Percentiles rank a stretch among this genome's conserved stretches.
These are phyloP conservation scores for Leptinotarsa rubiginosa DNA, from an alignment of 2,888 invertebrate genomes.

Conservation along the genomic window DNA sequence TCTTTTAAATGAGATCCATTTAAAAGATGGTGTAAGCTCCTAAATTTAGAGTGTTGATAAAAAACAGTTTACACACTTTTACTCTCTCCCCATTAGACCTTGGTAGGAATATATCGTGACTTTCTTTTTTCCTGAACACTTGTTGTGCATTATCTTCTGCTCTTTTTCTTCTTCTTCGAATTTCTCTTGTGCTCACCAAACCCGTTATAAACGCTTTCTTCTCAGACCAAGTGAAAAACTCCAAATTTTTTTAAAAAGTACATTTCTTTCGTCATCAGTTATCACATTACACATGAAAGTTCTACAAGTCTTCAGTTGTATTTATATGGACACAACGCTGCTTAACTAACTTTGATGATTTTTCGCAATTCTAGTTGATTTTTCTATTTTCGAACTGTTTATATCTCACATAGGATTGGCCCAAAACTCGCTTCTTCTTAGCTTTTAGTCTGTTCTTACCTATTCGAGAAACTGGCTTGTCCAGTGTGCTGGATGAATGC, in stretches of 20 bases:
- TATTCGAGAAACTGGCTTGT: background rate
- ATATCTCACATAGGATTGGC: slow-evolving; percentile 4
- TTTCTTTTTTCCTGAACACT: background rate
- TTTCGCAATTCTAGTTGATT: slow-evolving; percentile 15
- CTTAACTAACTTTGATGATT: slow-evolving; percentile 12
- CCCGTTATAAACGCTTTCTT: slow-evolving; percentile 18
- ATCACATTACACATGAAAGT: slow-evolving; percentile 21
- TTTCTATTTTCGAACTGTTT: slow-evolving; percentile 12
- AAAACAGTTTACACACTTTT: background rate
- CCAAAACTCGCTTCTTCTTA: background rate
- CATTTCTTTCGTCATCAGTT: slow-evolving; percentile 3
- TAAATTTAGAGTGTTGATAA: slow-evolving; percentile 10
- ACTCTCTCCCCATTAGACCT: background rate
- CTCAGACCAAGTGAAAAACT: slow-evolving; percentile 6
- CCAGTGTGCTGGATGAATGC: background rate
- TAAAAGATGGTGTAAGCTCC: slow-evolving; percentile 18
- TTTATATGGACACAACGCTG: slow-evolving; percentile 7
- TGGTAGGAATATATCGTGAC: background rate
- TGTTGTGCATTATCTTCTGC: background rate
- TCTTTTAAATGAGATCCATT: slow-evolving; percentile 22
- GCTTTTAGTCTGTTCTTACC: background rate
- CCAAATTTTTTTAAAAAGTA: background rate
- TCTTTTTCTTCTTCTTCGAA: background rate
- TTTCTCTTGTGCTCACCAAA: background rate
- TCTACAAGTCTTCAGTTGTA: slow-evolving; percentile 2